Evolutionary conservation across 2,113 vertebrate species (phyloP).

Genomic region (Anolis carolinensis): DNA sequence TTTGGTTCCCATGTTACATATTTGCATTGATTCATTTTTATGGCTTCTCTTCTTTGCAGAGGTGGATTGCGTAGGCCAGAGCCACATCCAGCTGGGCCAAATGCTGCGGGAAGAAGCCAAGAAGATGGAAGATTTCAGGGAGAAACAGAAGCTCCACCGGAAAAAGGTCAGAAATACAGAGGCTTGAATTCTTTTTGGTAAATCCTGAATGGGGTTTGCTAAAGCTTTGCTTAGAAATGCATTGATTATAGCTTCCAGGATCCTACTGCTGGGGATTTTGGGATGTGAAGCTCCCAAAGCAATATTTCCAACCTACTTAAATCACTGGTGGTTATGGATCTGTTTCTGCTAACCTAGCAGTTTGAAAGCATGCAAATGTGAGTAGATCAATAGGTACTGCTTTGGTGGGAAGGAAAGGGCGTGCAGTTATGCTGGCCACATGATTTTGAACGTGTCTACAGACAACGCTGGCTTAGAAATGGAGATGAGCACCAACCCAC

Average conservation of each 20-base stretch:
- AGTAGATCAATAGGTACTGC: no score
- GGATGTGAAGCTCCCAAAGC: not conserved
- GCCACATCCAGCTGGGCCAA: conserved; percentile 89
- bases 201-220: not conserved
- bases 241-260: not conserved
- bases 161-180: conserved; percentile 82
- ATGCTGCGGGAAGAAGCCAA: conserved; percentile 89
- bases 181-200: not conserved
- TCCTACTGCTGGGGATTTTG: not conserved
- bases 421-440: no score
- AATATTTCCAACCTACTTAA: not conserved
- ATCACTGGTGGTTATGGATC: no score
- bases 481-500: no score
- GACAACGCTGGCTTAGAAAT: no score
- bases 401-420: no score
- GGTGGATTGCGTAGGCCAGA: conserved; percentile 85
- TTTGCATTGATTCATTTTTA: not conserved
- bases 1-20: not conserved
- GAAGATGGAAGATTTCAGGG: conserved; percentile 93
- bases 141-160: conserved; percentile 86
- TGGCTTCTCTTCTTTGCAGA: conserved; percentile 60
- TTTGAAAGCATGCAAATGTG: no score
- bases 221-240: not conserved
- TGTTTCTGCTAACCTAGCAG: no score
- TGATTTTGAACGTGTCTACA: no score